Percentiles rank a stretch among this genome's conserved stretches.
phyloP scores from a whole-genome alignment of 2,888 invertebrate genomes.

The Drosophila birchii region DNA sequence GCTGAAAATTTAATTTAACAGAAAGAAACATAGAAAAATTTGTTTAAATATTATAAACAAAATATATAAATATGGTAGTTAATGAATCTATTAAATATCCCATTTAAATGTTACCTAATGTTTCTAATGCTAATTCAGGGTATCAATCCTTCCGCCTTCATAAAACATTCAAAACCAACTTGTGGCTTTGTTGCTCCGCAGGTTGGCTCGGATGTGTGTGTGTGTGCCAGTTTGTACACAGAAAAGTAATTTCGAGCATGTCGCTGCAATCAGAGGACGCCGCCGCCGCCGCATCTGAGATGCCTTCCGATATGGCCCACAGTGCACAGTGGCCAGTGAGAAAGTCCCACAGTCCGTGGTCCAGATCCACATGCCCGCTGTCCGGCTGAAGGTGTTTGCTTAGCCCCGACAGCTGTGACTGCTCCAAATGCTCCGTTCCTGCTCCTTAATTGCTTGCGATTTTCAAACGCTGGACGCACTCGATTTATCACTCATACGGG shows the following conservation, averaged over 20 bases:
- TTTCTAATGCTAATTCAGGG: background rate
- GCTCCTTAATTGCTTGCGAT: slow-evolving; percentile 78
- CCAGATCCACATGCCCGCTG: background rate
- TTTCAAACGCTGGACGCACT: slow-evolving; percentile 79
- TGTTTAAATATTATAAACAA: background rate
- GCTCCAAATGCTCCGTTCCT: slow-evolving; percentile 34
- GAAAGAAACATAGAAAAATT: background rate
- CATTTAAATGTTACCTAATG: background rate
- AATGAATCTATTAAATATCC: background rate
- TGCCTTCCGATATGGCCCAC: slow-evolving; percentile 69
- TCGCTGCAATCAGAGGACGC: slow-evolving; percentile 75
- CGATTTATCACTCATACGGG: slow-evolving; percentile 69
- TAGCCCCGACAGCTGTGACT: slow-evolving; percentile 46
- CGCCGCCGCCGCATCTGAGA: slow-evolving; percentile 65
- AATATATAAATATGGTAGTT: background rate
- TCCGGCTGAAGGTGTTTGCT: slow-evolving; percentile 40
- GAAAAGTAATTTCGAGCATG: slow-evolving; percentile 81
- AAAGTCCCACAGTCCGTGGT: slow-evolving; percentile 27
- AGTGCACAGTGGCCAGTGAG: slow-evolving; percentile 19
- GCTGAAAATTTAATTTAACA: background rate
- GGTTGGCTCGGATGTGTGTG: slow-evolving; percentile 34
- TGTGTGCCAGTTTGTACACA: slow-evolving; percentile 75
- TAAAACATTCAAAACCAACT: slow-evolving; percentile 21
- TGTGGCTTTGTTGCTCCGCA: slow-evolving; percentile 48
- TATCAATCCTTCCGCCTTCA: slow-evolving; percentile 6